Conservation (phyloP, 2,888 invertebrate species). For the Caenorhabditis doughertyi region DNA sequence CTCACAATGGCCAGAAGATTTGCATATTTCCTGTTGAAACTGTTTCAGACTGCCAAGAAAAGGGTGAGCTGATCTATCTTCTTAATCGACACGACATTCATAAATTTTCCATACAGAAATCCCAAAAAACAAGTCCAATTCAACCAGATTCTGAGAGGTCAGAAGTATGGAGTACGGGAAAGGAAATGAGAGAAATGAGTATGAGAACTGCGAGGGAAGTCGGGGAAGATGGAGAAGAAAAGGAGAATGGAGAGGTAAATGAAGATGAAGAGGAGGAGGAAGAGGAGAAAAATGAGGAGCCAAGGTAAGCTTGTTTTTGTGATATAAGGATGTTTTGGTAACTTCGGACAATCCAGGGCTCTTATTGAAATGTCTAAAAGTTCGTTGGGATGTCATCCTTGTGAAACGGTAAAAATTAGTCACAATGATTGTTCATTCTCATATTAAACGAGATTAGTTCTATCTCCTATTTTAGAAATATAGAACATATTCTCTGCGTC, state of each 20-base stretch:
- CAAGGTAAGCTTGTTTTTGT: conserved; percentile 8
- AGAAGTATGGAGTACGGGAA: conserved; percentile 47
- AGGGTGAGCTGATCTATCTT: not conserved
- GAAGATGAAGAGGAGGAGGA: conserved; percentile 49
- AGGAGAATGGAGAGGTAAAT: not conserved
- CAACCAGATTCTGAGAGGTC: conserved; percentile 35
- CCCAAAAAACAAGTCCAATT: conserved; percentile 37
- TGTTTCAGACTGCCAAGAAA: conserved; percentile 36
- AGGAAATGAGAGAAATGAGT: conserved; percentile 49
- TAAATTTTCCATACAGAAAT: not conserved
- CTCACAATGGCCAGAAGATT: conserved; percentile 27
- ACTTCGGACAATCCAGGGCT: no score
- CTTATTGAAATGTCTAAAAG: no score
- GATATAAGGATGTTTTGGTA: no score
- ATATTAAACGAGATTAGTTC: no score
- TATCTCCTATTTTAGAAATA: no score
- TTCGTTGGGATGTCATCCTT: no score
- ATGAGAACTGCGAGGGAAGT: conserved; percentile 60
- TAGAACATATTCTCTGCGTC: no score
- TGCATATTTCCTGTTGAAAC: conserved; percentile 36
- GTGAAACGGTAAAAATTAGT: no score
- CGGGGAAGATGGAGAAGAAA: conserved; percentile 38
- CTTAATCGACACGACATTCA: no score
- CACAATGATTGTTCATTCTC: no score
- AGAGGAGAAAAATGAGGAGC: conserved; percentile 50